These are phyloP conservation scores for Aplysina aerophoba DNA, from an alignment of 37 sponge, comb jelly and placozoan species.

Conservation along the genomic window DNA sequence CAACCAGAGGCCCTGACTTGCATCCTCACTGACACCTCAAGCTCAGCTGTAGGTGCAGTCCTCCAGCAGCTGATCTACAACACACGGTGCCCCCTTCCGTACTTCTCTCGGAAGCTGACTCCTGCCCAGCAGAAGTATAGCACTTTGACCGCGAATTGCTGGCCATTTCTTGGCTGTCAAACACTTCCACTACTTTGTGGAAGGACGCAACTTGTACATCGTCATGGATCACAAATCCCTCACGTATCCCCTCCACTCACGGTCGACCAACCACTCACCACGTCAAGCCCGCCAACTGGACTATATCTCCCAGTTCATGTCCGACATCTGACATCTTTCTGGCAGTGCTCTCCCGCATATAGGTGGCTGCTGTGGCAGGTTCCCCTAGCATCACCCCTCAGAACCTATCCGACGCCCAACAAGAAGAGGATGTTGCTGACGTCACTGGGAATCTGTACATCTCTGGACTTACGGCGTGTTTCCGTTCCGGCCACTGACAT, in stretches of 20 bases:
- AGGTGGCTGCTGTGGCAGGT: no score
- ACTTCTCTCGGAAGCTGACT: background rate
- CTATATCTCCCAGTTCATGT: background rate
- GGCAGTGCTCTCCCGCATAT: no score
- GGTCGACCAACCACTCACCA: background rate
- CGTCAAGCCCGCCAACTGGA: background rate
- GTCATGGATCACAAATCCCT: background rate
- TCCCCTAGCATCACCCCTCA: no score
- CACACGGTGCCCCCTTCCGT: background rate
- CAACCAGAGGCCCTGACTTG: background rate
- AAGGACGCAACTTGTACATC: background rate
- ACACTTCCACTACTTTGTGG: conserved; percentile 3
- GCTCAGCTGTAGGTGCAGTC: background rate
- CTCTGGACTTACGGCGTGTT: no score
- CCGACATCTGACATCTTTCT: background rate
- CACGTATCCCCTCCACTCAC: background rate
- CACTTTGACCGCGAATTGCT: no score
- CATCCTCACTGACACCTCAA: background rate
- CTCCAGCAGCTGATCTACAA: background rate
- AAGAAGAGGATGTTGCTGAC: no score
- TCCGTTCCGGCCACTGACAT: no score
- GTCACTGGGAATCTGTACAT: no score
- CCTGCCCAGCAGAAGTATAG: background rate
- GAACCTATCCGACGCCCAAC: no score
- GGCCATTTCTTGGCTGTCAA: background rate